phyloP scores from a whole-genome alignment of 2,888 invertebrate genomes.

The Drosophila picticornis region DNA sequence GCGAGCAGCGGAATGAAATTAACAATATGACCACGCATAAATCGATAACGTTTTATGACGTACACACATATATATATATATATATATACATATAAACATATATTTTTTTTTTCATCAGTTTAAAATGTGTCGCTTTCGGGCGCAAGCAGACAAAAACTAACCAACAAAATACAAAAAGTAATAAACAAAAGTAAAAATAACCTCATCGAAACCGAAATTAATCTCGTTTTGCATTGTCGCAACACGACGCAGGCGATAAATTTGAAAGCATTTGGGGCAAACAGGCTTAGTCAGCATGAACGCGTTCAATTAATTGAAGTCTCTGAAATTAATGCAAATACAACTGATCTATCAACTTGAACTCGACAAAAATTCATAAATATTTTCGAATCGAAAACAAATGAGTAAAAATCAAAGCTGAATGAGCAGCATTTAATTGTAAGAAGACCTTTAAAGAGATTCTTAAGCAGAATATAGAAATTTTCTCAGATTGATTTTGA shows the following conservation, averaged over 20 bases:
- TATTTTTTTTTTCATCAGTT: not conserved
- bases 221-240: not conserved
- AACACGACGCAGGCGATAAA: constrained; percentile 2
- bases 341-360: not conserved
- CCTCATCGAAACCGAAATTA: not conserved
- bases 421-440: not conserved
- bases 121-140: not conserved
- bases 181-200: not conserved
- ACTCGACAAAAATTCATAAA: not conserved
- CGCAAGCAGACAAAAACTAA: constrained; percentile 1
- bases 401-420: not conserved
- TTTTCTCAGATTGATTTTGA: not conserved
- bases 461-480: not conserved
- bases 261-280: not conserved
- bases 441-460: not conserved
- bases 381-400: not conserved
- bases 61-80: not conserved
- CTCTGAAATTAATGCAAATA: not conserved
- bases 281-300: not conserved
- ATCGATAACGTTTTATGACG: constrained; percentile 37
- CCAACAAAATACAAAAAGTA: not conserved
- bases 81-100: not conserved
- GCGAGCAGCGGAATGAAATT: constrained; percentile 50
- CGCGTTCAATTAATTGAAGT: not conserved
- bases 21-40: constrained; percentile 50